Evolutionary conservation across 2,888 invertebrate genomes (phyloP), one percentile per base, ranked within the genome.

Genomic region (Tenthredo amoena): DNA sequence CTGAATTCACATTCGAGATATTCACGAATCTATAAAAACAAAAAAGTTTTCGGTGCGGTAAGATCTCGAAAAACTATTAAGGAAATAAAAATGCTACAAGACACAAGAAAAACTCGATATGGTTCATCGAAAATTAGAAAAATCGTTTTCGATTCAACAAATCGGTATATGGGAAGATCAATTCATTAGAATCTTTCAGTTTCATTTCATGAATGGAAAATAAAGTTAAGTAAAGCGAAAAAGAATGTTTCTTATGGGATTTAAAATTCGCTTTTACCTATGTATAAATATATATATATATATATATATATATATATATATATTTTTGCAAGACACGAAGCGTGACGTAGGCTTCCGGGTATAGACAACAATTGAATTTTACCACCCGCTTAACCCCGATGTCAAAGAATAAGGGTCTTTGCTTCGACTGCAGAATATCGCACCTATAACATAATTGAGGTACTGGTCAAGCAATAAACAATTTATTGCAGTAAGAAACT

Each of bases 351-450:
- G 68, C 68, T 68, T 68, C 68, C 68, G 68, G 34, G 68, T 68
- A 68, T 68, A 26, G 34, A 43, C n/a, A 72, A 74, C 43, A 74
- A 74, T 74, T 74, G 43, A 74, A 74, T 43, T 74, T 74, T 74
- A 74, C 72, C 72, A 74, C 43, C 72, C 72, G 72, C 72, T 74
- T 74, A 74, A 74, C 37, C 72, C 72, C 72, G 72, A 74, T 71
- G 71, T 43, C 72, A 43, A 31, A 43, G 40, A 74, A 74, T 74
- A 43, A 43, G 72, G 43, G 72, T 74, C 40, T 74, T 43, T 18
- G 72, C 37, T n/a, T 74, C 55, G 55, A 26, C 68, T 68, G 72
- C 72, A 43, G 72, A 74, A 74, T 43, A 74, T 74, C 72, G 37
- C 72, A 74, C 72, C 72, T 74, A 74, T 74, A 74, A 74, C n/a